These are phyloP conservation scores for Aproaerema taeniolella DNA, from an alignment of 2,888 invertebrate species.

Conservation along the genomic window DNA sequence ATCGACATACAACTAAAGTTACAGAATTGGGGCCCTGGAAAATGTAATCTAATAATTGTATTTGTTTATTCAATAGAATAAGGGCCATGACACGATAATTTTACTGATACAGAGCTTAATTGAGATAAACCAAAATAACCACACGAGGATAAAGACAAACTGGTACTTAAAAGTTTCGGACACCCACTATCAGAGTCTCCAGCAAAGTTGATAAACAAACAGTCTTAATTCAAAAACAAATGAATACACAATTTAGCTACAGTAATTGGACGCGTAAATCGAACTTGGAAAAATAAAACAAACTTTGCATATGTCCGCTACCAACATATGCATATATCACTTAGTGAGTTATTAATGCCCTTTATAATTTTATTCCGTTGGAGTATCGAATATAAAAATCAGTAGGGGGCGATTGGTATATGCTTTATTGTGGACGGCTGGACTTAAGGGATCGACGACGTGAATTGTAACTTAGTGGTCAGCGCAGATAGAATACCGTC, in stretches of 20 bases:
- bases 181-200: too few relatives aligned
- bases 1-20: too few relatives aligned
- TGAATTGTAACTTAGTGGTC: constrained; percentile 32
- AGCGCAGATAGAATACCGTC: constrained; percentile 20
- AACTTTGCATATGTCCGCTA: constrained; percentile 46
- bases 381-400: constrained; percentile 67
- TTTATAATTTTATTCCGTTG: constrained; percentile 68
- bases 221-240: constrained; percentile 11
- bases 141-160: too few relatives aligned
- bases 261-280: constrained; percentile 50
- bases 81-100: too few relatives aligned
- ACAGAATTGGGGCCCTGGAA: too few relatives aligned
- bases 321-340: constrained; percentile 54
- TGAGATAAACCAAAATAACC: too few relatives aligned
- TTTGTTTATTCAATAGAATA: too few relatives aligned
- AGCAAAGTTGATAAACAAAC: constrained; percentile 11
- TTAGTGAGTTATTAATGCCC: constrained; percentile 59
- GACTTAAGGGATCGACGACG: constrained; percentile 43
- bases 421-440: constrained; percentile 49
- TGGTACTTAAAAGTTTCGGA: too few relatives aligned
- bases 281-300: constrained; percentile 25
- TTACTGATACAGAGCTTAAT: too few relatives aligned
- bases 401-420: constrained; percentile 53
- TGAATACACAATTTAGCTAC: constrained; percentile 16
- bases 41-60: too few relatives aligned